Percentiles rank a stretch among this genome's conserved stretches.
These are phyloP conservation scores for Mesitornis unicolor DNA, from an alignment of 2,113 vertebrate species.

Conservation along the genomic window DNA sequence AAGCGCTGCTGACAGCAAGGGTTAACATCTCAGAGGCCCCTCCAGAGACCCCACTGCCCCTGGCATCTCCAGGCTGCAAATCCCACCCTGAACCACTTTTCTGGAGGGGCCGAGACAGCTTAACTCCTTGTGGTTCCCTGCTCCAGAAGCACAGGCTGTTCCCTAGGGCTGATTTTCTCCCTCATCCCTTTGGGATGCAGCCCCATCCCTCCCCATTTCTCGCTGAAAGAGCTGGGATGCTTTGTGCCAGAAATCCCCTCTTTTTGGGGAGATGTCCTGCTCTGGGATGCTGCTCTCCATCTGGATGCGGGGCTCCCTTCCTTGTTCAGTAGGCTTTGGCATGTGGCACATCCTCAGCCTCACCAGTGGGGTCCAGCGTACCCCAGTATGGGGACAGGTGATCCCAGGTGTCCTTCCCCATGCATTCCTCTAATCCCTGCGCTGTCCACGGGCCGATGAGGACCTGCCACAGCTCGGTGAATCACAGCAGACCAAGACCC, in stretches of 20 bases:
- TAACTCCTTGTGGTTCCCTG: neutral
- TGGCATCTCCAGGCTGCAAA: neutral
- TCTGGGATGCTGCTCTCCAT: neutral
- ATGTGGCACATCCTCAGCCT: rapidly evolving
- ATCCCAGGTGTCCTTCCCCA: neutral
- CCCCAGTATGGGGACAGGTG: neutral
- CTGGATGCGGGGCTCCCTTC: neutral
- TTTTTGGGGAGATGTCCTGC: neutral
- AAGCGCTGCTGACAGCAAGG: neutral
- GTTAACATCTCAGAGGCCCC: too few relatives aligned
- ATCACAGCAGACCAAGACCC: neutral
- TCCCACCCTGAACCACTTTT: neutral
- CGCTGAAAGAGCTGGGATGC: rapidly evolving
- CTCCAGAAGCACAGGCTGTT: neutral
- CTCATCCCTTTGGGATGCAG: neutral
- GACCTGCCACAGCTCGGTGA: rapidly evolving
- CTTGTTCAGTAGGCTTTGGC: neutral
- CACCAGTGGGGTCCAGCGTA: neutral
- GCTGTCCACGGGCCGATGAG: rapidly evolving
- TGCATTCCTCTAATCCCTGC: neutral
- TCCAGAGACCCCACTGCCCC: neutral
- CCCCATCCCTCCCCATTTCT: neutral
- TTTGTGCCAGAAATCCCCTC: neutral
- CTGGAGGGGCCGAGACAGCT: neutral
- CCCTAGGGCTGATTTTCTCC: neutral